Evolutionary conservation across 2,888 invertebrate species (phyloP).

Genomic region (Scaptomyza caliginosa): DNA sequence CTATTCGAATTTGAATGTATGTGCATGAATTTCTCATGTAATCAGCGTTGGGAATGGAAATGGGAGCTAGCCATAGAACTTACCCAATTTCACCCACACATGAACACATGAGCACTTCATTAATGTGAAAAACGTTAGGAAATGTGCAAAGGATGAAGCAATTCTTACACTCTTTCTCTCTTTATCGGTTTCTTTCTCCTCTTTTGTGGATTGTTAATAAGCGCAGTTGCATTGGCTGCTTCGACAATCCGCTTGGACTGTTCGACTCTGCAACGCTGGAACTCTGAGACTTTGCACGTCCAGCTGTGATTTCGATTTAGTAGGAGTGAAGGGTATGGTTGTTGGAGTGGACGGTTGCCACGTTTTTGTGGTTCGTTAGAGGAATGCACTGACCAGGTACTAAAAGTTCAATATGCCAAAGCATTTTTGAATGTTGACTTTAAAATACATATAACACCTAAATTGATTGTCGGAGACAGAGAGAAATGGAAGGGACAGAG

Average conservation of each 20-base stretch:
- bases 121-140: conserved; percentile 59
- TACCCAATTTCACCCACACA: conserved; percentile 9
- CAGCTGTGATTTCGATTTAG: conserved; percentile 62
- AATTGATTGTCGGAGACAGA: conserved; percentile 18
- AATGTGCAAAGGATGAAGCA: conserved; percentile 37
- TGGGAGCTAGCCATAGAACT: conserved; percentile 25
- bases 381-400: conserved; percentile 45
- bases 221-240: conserved; percentile 50
- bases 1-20: conserved; percentile 71
- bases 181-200: neutral
- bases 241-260: conserved; percentile 36
- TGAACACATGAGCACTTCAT: conserved; percentile 67
- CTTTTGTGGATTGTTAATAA: conserved; percentile 71
- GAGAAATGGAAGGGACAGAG: neutral
- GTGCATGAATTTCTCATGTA: conserved; percentile 78
- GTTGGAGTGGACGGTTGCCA: neutral
- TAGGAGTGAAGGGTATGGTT: neutral
- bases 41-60: conserved; percentile 58
- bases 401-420: conserved; percentile 70
- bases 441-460: conserved; percentile 47
- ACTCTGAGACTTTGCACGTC: conserved; percentile 54
- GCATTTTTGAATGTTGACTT: conserved; percentile 62
- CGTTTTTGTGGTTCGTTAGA: conserved; percentile 72
- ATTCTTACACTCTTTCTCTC: conserved; percentile 16
- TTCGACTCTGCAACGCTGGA: conserved; percentile 20